Base-by-base conservation (phyloP, 1,140 invertebrate species). In the Caenorhabditis tropicalis region DNA sequence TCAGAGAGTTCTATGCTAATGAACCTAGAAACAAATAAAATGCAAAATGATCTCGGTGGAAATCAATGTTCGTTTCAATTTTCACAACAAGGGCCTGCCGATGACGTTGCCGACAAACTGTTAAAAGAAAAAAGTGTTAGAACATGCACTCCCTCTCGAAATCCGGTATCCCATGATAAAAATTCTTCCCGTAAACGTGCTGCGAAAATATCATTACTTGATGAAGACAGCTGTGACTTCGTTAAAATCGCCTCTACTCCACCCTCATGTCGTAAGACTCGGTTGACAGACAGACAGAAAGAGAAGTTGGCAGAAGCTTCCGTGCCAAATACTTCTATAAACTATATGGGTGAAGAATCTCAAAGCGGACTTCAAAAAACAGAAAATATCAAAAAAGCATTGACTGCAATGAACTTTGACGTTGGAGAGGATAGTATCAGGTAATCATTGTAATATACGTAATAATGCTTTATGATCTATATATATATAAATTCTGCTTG, bases 171-270 rank as follows among this genome's bases (percentile, higher is more conserved):
- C 5, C 24, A 33, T 16, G n/a, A 33, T 65, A 36, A 12, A 10
- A 27, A 24, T 29, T 16, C 65, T 7, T 24, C 65, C 10, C 33
- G 65, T 12, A 39, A 24, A 74, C 65, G 65, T 9, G n/a, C 65
- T 21, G 7, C 29, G 12, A 74, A 15, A 46, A 74, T 74, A 5
- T 39, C 65, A 0, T 15, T 74, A n/a, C 1, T 74, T 19, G 65
- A 74, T 24, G 65, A 74, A 46, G 65, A 74, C n/a, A 74, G 65
- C 33, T 43, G 36, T 74, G 65, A 43, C n/a, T 74, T 21, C 36
- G 21, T 43, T 21, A 12, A n/a, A 9, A 74, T 74, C 15, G 9
- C 36, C 10, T 10, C 29, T 19, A 65, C 65, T 24, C 36, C 65
- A 1, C 65, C 36, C 0, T 39, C 65, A 19, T 9, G 5, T 43